phyloP scores from a whole-genome alignment of 2,113 vertebrate species.

The Microtus montanus region DNA sequence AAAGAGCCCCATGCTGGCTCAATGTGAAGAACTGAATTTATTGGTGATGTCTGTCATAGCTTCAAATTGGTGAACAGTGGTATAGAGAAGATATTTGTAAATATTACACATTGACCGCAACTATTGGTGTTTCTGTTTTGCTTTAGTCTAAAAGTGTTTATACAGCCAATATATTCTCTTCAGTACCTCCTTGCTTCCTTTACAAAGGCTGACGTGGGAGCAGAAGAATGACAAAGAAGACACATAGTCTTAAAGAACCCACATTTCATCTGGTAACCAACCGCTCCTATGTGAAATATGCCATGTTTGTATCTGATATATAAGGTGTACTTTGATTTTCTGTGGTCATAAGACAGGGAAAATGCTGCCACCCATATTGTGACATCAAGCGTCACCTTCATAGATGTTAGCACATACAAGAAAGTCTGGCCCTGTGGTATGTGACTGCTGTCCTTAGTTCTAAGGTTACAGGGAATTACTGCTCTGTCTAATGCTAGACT shows the following conservation, averaged over 20 bases:
- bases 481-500: neutral
- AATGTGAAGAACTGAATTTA: neutral
- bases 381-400: neutral
- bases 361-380: neutral
- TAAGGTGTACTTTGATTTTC: neutral
- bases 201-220: neutral
- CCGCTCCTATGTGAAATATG: neutral
- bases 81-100: neutral
- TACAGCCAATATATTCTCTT: conserved; percentile 18
- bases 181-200: neutral
- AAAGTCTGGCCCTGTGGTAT: neutral
- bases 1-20: neutral
- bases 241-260: neutral
- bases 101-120: neutral
- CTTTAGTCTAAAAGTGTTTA: neutral
- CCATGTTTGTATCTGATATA: neutral
- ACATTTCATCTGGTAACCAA: neutral
- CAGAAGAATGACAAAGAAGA: neutral
- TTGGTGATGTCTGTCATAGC: conserved; percentile 19
- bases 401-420: neutral
- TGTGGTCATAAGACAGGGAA: neutral
- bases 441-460: neutral
- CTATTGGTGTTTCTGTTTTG: neutral
- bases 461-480: neutral
- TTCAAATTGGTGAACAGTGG: neutral